Evolutionary conservation across 2,113 vertebrate species (phyloP).

Genomic region (Gnathonemus longibarbis): DNA sequence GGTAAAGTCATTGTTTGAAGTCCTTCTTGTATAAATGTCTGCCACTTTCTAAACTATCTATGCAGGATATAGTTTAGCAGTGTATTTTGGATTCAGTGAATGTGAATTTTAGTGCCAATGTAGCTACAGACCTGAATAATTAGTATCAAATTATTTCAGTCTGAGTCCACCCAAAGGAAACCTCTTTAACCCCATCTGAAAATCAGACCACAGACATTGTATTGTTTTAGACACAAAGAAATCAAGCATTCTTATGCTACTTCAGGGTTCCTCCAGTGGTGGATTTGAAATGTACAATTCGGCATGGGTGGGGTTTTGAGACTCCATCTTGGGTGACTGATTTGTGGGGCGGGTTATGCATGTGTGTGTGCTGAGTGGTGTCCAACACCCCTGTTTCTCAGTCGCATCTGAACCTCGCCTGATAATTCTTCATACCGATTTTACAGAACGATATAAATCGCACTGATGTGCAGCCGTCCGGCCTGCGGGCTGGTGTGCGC

Average conservation of each 20-base stretch:
- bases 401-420: not conserved
- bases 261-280: not conserved
- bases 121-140: not conserved
- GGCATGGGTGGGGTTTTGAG: not conserved
- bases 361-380: not conserved
- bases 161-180: not conserved
- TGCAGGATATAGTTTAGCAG: not conserved
- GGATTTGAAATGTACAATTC: not conserved
- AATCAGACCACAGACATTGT: not conserved
- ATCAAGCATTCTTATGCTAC: not conserved
- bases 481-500: not conserved
- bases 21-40: not conserved
- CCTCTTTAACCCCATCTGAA: not conserved
- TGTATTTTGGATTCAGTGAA: not conserved
- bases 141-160: not conserved
- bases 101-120: not conserved
- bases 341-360: not conserved
- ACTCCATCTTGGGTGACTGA: not conserved
- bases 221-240: not conserved
- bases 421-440: not conserved
- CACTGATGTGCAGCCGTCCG: not conserved
- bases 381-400: not conserved
- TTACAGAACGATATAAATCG: not conserved
- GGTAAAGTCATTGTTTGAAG: not conserved
- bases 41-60: not conserved